Evolutionary conservation across 2,113 vertebrate species (phyloP), one percentile per base, ranked within the genome.

Genomic region (Hippopotamus amphibius): DNA sequence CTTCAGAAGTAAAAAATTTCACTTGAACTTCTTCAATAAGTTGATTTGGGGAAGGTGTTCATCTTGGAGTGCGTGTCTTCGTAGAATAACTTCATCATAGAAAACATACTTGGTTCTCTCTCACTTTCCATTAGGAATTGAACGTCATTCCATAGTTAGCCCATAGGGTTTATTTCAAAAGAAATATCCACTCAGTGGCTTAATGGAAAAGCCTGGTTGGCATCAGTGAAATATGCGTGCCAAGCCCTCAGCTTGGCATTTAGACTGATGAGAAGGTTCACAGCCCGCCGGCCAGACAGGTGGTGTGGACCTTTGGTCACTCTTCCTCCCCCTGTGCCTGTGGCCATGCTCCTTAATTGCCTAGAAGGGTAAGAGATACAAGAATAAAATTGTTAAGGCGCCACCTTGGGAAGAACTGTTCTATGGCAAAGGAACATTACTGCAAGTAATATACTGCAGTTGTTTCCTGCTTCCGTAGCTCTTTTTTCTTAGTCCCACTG

Each of bases 1-100:
- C 69, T 93, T 63, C 46, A 41, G 8, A 74, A 86, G 84, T 65
- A 76, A 97, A 30, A 8, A 69, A 48, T 92, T 88, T 53, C 76
- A 24, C 57, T 41, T 53, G 82, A 24, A 12, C 61, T 30, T 90
- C 6, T 93, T 24, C 92, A 28, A 21, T 77, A 88, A 71, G n/a
- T 13, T 6, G 22, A 9, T 16, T 50, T 14, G 61, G n/a, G 24
- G 53, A 76, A 33, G 7, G 15, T 15, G n/a, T 61, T 43, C 8
- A 21, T 83, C 90, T 30, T 9, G 7, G 26, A 74, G 33, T 24
- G 26, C 48, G 61, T 74, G 37, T 26, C 41, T 3, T n/a, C n/a
- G 10, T 65, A 90, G 68, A 84, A 71, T 80, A 93, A 8, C 37
- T 30, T 41, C 74, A 6, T 13, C 8, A 12, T 0, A 50, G 37